phyloP scores from a whole-genome alignment of 2,797 vertebrate species.

The Scyliorhinus canicula region DNA sequence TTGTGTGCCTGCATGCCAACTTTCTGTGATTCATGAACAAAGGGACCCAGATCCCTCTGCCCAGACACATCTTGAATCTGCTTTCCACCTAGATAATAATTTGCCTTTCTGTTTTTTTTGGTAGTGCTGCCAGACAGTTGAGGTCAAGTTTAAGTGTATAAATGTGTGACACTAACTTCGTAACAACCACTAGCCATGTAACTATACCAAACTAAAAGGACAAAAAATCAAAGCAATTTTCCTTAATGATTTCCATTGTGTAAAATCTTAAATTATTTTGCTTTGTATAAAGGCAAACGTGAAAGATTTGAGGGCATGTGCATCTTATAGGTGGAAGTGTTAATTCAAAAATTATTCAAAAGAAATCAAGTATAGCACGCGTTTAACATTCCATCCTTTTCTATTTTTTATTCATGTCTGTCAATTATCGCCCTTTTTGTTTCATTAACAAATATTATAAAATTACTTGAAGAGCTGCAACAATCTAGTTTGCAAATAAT shows the following conservation, averaged over 20 bases:
- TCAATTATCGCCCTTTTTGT: neutral
- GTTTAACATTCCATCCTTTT: neutral
- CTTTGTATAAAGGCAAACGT: neutral
- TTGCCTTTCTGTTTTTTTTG: no score
- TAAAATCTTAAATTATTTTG: neutral
- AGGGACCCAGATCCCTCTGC: no score
- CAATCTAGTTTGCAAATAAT: neutral
- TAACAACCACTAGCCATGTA: no score
- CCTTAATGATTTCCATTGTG: neutral
- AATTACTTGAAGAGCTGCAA: neutral
- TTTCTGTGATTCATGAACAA: no score
- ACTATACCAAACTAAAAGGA: neutral
- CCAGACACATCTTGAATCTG: no score
- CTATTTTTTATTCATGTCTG: neutral
- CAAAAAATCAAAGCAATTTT: neutral
- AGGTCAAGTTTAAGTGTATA: neutral
- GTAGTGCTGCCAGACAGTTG: neutral
- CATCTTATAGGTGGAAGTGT: no score
- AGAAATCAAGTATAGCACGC: no score
- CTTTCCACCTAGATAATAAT: no score
- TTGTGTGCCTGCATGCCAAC: no score
- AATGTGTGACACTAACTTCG: neutral
- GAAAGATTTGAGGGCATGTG: neutral
- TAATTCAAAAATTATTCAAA: neutral
- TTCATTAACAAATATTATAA: neutral